Percentiles rank a stretch among this genome's conserved stretches.
These are phyloP conservation scores for Celastrina argiolus DNA, from an alignment of 2,888 invertebrate genomes.

Conservation along the genomic window DNA sequence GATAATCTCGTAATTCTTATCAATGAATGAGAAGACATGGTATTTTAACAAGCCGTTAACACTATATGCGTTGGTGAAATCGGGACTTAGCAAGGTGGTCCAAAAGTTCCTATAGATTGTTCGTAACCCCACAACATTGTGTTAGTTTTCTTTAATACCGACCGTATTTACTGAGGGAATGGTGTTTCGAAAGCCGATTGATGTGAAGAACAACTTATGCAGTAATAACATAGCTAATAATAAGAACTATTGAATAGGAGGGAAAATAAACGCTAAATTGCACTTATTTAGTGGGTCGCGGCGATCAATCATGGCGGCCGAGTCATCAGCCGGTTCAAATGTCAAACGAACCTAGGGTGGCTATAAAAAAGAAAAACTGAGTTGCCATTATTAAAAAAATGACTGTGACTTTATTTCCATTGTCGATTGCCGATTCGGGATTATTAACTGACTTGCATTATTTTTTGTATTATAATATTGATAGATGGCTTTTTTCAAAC, in stretches of 20 bases:
- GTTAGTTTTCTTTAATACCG: neutral
- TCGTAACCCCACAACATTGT: too few relatives aligned
- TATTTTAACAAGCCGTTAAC: too few relatives aligned
- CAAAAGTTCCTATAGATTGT: too few relatives aligned
- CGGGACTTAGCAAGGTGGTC: neutral
- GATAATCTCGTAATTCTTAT: too few relatives aligned
- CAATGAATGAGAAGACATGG: too few relatives aligned
- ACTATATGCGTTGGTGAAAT: too few relatives aligned
- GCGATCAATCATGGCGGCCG: conserved; percentile 73
- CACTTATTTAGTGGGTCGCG: conserved; percentile 73
- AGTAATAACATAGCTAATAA: conserved; percentile 43
- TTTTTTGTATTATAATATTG: conserved; percentile 78
- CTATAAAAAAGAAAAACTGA: conserved; percentile 70
- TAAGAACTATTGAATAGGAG: conserved; percentile 62
- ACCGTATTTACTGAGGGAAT: conserved; percentile 24
- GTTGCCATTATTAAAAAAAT: conserved; percentile 77
- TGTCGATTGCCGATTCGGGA: conserved; percentile 76
- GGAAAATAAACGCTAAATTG: conserved; percentile 74
- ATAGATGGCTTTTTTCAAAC: conserved; percentile 74
- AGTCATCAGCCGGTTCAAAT: conserved; percentile 77
- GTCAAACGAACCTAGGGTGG: conserved; percentile 77
- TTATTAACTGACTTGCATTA: conserved; percentile 78
- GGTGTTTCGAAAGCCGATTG: conserved; percentile 28
- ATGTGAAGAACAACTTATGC: conserved; percentile 33
- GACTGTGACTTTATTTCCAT: conserved; percentile 78